Conservation (phyloP, 2,113 vertebrate genomes). For the Oncorhynchus kisutch region DNA sequence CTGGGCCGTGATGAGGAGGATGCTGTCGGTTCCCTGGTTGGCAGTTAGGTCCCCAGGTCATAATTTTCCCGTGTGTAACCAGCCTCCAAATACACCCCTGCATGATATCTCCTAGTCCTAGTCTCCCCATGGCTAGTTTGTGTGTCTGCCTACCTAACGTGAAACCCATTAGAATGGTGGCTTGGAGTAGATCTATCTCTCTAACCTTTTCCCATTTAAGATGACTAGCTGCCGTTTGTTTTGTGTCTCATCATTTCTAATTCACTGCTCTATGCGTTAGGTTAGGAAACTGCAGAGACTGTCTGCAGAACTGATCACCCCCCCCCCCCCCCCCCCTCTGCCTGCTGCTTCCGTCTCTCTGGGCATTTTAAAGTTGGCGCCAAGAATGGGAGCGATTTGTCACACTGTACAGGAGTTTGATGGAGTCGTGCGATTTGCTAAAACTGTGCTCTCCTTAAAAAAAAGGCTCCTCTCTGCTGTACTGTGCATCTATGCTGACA, state of each 20-base stretch:
- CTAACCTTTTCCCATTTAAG: background rate
- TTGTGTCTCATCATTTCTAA: background rate
- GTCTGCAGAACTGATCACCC: background rate
- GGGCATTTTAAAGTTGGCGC: background rate
- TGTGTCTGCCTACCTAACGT: background rate
- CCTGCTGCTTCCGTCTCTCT: background rate
- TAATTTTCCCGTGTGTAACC: background rate
- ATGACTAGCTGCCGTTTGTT: background rate
- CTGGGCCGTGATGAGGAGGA: slow-evolving; percentile 65
- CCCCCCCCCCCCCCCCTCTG: background rate
- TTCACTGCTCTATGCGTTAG: background rate
- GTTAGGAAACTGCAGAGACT: background rate
- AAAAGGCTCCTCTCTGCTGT: too few species aligned
- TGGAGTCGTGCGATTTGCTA: background rate
- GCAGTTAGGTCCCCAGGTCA: slow-evolving; percentile 81
- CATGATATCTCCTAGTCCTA: background rate
- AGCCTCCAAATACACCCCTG: background rate
- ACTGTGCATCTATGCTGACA: background rate
- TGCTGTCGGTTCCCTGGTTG: slow-evolving; percentile 68
- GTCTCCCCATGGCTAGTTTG: background rate
- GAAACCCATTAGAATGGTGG: background rate
- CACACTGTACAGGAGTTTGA: background rate
- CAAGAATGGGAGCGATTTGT: background rate
- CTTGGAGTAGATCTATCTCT: background rate
- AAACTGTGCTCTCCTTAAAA: too few species aligned